Base-by-base conservation (phyloP, 2,888 invertebrate species). In the Andrena minutula region DNA sequence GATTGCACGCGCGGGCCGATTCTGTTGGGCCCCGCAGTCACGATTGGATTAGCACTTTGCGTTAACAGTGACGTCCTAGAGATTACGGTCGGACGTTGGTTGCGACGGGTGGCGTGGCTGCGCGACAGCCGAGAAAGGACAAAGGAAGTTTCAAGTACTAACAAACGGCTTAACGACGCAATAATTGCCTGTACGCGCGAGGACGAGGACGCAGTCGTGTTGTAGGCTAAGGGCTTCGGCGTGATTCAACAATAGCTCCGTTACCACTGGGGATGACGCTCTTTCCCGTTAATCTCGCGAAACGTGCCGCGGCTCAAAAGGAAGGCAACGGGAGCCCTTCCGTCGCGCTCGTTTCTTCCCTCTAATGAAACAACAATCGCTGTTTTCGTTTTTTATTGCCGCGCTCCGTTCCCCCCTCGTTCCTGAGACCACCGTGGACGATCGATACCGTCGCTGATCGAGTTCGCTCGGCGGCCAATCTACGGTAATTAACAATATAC, bases 331-430 rank as follows among this genome's bases (percentile, higher is more conserved):
- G 41, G 41, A 41, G 16, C 75, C 63, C 72, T 53, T 64, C 71
- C 75, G 30, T 65, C 47, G 20, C 26, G 23, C 74, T 74, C 75
- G 58, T 74, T 75, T 53, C 84, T 73, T 26, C 53, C 61, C 53
- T 49, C 73, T 86, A 86, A 86, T 82, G 76, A 86, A 82, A 86
- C 86, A 86, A 84, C 86, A 69, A 81, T 73, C 72, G 71, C 78
- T 64, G 72, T 69, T 82, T 74, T 82, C 73, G 81, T 76, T 76
- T 77, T 61, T 74, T 84, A 86, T 81, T 75, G 60, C 68, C 47
- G 2, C 58, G n/a, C 28, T 23, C 35, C 23, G 12, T 8, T 35
- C 41, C 0, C 3, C 3, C 20, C 32, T n/a, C 2, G 20, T 23
- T 4, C 5, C 1, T n/a, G 12, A 53, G 20, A 26, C 26, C 16